A percentile compares a stretch with the other conserved stretches of the same genome.
Conservation (phyloP, 2,797 vertebrate genomes). For the Carduelis carduelis region DNA sequence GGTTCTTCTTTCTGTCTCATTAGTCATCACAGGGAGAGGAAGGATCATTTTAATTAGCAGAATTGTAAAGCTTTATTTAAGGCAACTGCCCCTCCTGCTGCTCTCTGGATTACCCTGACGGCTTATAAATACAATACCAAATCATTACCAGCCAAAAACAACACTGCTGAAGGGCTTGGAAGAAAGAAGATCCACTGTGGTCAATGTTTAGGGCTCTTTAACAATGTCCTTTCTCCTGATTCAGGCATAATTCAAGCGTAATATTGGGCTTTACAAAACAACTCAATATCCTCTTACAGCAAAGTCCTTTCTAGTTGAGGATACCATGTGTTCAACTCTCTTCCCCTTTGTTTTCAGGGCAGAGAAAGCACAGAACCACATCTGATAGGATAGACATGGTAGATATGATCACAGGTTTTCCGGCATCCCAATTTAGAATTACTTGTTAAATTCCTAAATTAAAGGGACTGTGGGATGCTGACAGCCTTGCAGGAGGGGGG, state of each 20-base stretch:
- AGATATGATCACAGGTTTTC: not conserved
- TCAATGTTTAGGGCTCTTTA: conserved; percentile 46
- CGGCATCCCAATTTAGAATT: not conserved
- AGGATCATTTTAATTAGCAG: conserved; percentile 77
- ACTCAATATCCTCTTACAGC: conserved; percentile 36
- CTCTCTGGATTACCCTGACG: conserved; percentile 63
- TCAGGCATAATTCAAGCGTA: conserved; percentile 62
- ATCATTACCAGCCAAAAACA: conserved; percentile 49
- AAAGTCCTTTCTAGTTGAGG: conserved; percentile 35
- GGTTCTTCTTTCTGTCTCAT: conserved; percentile 65
- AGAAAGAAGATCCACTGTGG: conserved; percentile 42
- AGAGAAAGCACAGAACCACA: not conserved
- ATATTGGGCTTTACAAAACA: conserved; percentile 63
- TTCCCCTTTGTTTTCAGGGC: conserved; percentile 23
- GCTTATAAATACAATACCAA: conserved; percentile 68
- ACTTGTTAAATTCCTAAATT: conserved; percentile 33
- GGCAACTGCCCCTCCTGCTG: conserved; percentile 69
- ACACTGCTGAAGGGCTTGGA: not conserved
- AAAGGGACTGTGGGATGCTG: not conserved
- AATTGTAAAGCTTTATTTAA: conserved; percentile 70
- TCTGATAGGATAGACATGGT: conserved; percentile 25
- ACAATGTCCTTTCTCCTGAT: conserved; percentile 56
- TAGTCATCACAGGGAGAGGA: conserved; percentile 65
- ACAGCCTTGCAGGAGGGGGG: not conserved
- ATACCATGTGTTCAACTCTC: conserved; percentile 34